A percentile compares a stretch with the other conserved stretches of the same genome.
These are phyloP conservation scores for fruit fly (Drosophila melanogaster) DNA, from an alignment of 1,140 invertebrate species.

Conservation along the genomic window DNA sequence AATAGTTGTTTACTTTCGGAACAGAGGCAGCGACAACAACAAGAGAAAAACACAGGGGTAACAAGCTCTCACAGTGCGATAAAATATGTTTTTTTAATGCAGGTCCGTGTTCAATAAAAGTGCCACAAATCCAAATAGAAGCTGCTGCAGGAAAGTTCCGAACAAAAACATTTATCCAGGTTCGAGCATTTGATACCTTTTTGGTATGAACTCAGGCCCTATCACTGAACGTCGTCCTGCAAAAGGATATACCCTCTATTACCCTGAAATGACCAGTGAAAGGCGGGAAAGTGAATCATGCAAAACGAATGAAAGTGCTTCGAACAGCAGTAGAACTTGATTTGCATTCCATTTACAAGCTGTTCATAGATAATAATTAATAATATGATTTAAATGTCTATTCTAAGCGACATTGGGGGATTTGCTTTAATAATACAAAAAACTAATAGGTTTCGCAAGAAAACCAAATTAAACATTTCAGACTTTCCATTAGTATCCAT, in stretches of 20 bases:
- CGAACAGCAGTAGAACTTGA: conserved; percentile 17
- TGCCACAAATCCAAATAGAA: conserved; percentile 59
- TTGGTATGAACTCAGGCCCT: not conserved
- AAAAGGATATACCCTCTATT: not conserved
- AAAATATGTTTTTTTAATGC: conserved; percentile 79
- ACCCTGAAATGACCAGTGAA: conserved; percentile 7
- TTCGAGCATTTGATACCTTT: conserved; percentile 9
- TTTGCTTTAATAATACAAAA: no score
- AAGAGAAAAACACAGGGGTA: conserved; percentile 2
- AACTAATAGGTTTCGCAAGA: no score
- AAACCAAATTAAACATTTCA: no score
- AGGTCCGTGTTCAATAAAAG: conserved; percentile 66
- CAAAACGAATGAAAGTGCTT: conserved; percentile 21
- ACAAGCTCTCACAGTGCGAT: conserved; percentile 50
- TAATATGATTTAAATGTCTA: no score
- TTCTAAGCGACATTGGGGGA: no score
- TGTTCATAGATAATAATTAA: no score
- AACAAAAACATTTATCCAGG: not conserved
- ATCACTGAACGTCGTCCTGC: no score
- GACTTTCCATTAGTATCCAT: not conserved
- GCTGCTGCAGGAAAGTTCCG: not conserved
- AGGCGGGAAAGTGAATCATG: conserved; percentile 14
- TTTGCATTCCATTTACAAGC: no score
- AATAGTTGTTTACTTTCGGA: conserved; percentile 50
- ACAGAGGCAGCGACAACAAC: conserved; percentile 29